Conservation (phyloP, 2,797 vertebrate species). For the Trachops cirrhosus region DNA sequence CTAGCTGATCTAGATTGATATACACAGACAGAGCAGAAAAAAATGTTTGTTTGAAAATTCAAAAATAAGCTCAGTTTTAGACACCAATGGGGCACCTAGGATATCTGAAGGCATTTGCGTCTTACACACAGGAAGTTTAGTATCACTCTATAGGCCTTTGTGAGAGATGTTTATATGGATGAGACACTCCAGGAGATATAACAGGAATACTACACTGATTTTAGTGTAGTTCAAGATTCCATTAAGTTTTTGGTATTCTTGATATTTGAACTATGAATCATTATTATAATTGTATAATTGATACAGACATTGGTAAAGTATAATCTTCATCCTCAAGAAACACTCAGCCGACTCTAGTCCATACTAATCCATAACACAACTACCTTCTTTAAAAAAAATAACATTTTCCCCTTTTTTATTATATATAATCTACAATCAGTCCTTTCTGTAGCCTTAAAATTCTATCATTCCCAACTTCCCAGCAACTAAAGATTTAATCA, state of each 20-base stretch:
- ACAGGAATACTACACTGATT: background rate
- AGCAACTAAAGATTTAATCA: background rate
- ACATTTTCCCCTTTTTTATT: background rate
- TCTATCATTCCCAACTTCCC: background rate
- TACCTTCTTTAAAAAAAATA: background rate
- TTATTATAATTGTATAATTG: background rate
- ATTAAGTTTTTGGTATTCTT: background rate
- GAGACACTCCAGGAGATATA: background rate
- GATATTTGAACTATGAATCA: background rate
- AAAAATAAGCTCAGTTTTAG: background rate
- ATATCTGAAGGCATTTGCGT: background rate
- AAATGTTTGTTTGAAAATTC: background rate
- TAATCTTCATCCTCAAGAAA: background rate
- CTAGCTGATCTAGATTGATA: background rate
- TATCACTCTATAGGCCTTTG: background rate
- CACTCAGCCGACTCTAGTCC: background rate
- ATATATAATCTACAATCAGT: background rate
- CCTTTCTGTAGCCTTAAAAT: background rate
- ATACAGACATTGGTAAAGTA: background rate
- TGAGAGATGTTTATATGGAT: background rate
- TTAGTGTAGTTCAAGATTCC: background rate
- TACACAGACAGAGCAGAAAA: background rate
- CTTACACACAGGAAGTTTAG: background rate
- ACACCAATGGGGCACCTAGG: background rate
- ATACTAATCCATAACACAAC: background rate